Evolutionary conservation across 2,797 vertebrate species (phyloP), one percentile per base, ranked within the genome.

Genomic region (Macrochelys suwanniensis): DNA sequence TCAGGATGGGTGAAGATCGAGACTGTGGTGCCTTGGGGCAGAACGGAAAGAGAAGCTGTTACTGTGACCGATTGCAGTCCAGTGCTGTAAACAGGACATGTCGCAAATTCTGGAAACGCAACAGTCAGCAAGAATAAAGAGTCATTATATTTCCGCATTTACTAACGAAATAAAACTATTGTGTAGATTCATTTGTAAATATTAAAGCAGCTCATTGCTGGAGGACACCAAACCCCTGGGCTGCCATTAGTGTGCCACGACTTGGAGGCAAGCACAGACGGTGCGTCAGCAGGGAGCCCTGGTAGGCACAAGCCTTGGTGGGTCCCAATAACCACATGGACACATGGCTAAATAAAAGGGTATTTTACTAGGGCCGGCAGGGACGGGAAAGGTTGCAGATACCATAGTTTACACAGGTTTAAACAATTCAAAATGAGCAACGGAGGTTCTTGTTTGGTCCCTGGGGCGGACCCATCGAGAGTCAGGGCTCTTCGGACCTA

Each of bases 21-120:
- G 33, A 37, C 21, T n/a, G n/a, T 21, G 16, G 4, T 9, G n/a
- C 5, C 7, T 68, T 21, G 33, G 33, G n/a, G 33, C 8, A 47
- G 71, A 45, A 45, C 42, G 15, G 71, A 47, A 87, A 59, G 57
- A 11, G 53, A 91, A 91, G 13, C 21, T 56, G n/a, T 74, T 15
- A 10, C 42, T 84, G 10, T 42, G n/a, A 74, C 8, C 1, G 13
- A 45, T 49, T 17, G 87, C 0, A 0, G 47, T 31, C 1, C 9
- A 81, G 17, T 53, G 79, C n/a, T 81, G 74, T 78, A 82, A 45
- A 4, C 12, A 71, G 16, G 57, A 28, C 71, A 76, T 26, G 11
- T 28, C 5, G 61, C 51, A 84, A 5, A n/a, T 84, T 74, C 83
- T 3, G 2, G 7, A 28, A 89, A 89, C 91, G 25, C 11, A 87